Percentiles rank a stretch among this genome's conserved stretches.
Conservation (phyloP, 1,140 invertebrate genomes). For the Maniola jurtina region DNA sequence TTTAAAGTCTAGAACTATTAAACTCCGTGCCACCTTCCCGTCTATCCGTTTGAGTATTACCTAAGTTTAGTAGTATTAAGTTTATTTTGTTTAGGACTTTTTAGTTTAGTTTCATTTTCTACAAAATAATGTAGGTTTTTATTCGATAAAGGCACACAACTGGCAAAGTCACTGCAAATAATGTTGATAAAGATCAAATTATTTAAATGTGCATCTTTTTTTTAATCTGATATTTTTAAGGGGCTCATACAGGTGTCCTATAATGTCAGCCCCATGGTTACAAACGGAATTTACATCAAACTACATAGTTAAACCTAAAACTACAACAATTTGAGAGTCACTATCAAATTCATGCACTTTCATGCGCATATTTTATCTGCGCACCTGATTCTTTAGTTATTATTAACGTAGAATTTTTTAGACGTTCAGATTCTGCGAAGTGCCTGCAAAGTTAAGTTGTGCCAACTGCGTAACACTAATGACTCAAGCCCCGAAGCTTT, state of each 20-base stretch:
- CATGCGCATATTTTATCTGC: background rate
- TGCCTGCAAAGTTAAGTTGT: constrained; percentile 18
- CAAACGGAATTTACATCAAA: too few species aligned
- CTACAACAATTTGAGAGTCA: background rate
- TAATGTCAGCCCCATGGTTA: too few species aligned
- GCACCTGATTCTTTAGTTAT: background rate
- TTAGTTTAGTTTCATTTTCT: too few species aligned
- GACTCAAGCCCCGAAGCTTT: constrained; percentile 20
- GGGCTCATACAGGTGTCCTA: too few species aligned
- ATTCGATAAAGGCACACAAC: too few species aligned
- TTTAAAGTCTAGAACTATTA: constrained; percentile 1
- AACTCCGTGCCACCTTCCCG: background rate
- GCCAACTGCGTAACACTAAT: constrained; percentile 25
- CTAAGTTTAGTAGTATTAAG: background rate
- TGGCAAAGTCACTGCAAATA: too few species aligned
- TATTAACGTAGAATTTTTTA: constrained; percentile 7
- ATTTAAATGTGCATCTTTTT: too few species aligned
- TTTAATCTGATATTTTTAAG: too few species aligned
- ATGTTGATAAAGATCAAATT: too few species aligned
- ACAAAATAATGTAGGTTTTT: too few species aligned
- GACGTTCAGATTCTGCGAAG: constrained; percentile 17
- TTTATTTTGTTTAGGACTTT: too few species aligned
- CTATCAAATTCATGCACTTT: background rate
- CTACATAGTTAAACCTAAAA: too few species aligned
- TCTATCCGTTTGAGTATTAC: background rate